These are phyloP conservation scores for Halcyon chelicuti DNA, from an alignment of 2,797 vertebrate genomes.

Conservation along the genomic window DNA sequence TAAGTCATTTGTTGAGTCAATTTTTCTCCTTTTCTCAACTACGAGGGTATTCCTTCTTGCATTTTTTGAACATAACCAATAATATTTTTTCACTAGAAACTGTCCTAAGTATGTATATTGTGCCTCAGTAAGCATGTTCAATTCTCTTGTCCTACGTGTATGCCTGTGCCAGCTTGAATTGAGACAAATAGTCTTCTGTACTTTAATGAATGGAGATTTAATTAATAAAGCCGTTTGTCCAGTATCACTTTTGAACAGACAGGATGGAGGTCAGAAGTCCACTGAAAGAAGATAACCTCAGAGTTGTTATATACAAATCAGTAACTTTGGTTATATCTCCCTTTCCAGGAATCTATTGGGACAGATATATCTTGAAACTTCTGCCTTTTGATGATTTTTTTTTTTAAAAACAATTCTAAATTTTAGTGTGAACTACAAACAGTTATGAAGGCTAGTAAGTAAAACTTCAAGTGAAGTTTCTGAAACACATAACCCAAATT, in stretches of 20 bases:
- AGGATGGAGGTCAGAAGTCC: background rate
- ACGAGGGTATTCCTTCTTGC: background rate
- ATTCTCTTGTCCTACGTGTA: background rate
- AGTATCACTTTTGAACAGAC: background rate
- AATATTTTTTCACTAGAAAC: background rate
- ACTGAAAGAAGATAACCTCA: background rate
- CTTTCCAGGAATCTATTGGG: background rate
- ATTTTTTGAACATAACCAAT: background rate
- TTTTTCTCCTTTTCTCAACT: background rate
- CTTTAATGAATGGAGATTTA: background rate
- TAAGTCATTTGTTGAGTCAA: background rate
- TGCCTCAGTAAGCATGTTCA: background rate
- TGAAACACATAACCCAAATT: background rate
- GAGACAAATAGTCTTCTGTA: too few relatives aligned
- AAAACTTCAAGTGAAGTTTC: background rate
- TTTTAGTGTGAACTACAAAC: background rate
- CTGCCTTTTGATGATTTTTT: background rate
- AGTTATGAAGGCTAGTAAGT: background rate
- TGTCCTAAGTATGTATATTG: fast-evolving
- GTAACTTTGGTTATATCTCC: background rate
- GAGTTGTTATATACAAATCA: background rate
- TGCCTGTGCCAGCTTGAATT: background rate
- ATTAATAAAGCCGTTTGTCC: background rate
- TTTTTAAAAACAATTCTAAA: background rate
- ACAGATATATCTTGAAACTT: background rate